These are phyloP conservation scores for Megalopta genalis DNA, from an alignment of 1,140 invertebrate genomes.

Conservation along the genomic window DNA sequence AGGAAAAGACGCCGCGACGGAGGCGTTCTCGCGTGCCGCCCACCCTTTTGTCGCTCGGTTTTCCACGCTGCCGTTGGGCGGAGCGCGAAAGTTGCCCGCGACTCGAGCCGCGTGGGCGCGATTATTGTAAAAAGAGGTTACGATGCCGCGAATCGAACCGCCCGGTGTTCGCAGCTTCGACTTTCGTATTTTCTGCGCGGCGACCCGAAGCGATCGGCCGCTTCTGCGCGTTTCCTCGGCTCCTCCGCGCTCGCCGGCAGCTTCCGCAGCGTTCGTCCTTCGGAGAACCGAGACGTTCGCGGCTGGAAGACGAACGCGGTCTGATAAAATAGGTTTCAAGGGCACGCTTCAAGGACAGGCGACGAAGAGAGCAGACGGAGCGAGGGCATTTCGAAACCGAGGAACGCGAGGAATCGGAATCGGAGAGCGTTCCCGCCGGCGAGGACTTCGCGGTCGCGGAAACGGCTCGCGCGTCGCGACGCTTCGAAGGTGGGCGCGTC, in stretches of 20 bases:
- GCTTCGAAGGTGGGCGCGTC: not conserved
- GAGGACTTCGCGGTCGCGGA: not conserved
- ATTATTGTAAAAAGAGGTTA: not conserved
- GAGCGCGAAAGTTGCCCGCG: not conserved
- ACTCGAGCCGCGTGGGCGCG: not conserved
- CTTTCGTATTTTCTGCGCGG: too few relatives aligned
- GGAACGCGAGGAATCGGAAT: not conserved
- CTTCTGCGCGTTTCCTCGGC: too few relatives aligned
- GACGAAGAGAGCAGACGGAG: too few relatives aligned
- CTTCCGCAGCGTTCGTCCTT: too few relatives aligned
- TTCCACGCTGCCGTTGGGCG: not conserved
- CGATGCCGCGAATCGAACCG: not conserved
- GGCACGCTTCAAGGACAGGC: too few relatives aligned
- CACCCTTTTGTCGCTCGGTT: not conserved
- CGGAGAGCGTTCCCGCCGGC: not conserved
- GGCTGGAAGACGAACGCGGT: too few relatives aligned
- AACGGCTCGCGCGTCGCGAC: not conserved
- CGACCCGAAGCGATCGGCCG: too few relatives aligned
- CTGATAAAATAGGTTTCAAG: too few relatives aligned
- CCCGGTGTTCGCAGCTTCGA: not conserved
- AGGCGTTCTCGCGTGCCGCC: too few relatives aligned
- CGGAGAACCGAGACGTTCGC: too few relatives aligned
- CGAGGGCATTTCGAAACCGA: not conserved
- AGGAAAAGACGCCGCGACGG: too few relatives aligned
- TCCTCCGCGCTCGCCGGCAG: too few relatives aligned